Percentiles rank a stretch among this genome's conserved stretches.
Evolutionary conservation across 2,888 invertebrate species (phyloP).

Genomic region (Mechanitis mazaeus): DNA sequence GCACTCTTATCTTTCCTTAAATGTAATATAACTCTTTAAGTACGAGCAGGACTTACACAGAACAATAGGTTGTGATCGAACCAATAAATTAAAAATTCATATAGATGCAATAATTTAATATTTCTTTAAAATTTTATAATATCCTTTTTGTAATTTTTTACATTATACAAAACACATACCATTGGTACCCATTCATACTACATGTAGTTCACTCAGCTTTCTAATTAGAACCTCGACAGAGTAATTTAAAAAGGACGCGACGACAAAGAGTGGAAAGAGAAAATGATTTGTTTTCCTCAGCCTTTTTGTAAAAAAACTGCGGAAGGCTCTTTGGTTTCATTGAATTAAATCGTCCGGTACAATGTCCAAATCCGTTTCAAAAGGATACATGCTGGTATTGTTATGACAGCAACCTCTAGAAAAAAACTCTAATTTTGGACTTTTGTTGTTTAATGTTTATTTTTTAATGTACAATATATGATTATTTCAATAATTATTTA

Average conservation of each 20-base stretch:
- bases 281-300: conserved; percentile 43
- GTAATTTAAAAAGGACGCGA: conserved; percentile 38
- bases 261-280: conserved; percentile 36
- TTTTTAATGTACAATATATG: not conserved
- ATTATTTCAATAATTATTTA: no score
- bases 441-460: not conserved
- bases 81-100: no score
- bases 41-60: no score
- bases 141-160: not conserved
- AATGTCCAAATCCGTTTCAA: conserved; percentile 21
- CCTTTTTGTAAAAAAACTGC: conserved; percentile 20
- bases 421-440: not conserved
- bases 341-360: conserved; percentile 45
- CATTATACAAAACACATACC: conserved; percentile 1
- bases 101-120: no score
- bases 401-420: conserved; percentile 3
- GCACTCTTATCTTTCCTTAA: no score
- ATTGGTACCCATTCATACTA: conserved; percentile 3
- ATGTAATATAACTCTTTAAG: no score
- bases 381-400: conserved; percentile 13
- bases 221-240: conserved; percentile 29
- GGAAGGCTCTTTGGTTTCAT: conserved; percentile 32
- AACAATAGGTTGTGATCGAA: no score
- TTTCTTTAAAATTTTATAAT: no score
- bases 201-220: conserved; percentile 13